These are phyloP conservation scores for Drosophila crucigera DNA, from an alignment of 2,888 invertebrate species.

Conservation along the genomic window DNA sequence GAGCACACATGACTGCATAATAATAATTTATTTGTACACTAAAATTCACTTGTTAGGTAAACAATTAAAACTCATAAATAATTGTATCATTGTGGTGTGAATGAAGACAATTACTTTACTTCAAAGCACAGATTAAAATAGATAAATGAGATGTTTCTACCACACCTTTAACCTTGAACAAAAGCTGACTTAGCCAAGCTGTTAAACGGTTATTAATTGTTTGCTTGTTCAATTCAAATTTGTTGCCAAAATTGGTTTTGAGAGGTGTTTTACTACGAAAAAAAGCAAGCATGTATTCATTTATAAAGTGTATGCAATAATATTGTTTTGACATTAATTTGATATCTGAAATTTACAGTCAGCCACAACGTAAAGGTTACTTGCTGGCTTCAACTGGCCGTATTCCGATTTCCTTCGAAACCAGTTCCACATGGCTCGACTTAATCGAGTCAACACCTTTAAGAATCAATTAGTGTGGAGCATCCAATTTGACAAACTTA, in stretches of 20 bases:
- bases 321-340: background rate
- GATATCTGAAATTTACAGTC: background rate
- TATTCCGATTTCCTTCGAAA: slow-evolving; percentile 46
- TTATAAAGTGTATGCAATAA: background rate
- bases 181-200: background rate
- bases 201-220: background rate
- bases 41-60: background rate
- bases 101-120: too few species aligned
- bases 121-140: background rate
- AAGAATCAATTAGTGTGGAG: slow-evolving; percentile 74
- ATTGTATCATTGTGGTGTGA: background rate
- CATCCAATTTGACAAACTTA: slow-evolving; percentile 49
- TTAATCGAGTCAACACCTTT: slow-evolving; percentile 46
- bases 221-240: background rate
- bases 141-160: background rate
- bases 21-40: background rate
- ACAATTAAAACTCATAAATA: background rate
- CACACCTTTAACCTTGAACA: background rate
- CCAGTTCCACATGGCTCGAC: slow-evolving; percentile 32
- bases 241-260: background rate
- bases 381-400: background rate
- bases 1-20: background rate
- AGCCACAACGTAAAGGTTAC: slow-evolving; percentile 10
- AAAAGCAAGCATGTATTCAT: background rate
- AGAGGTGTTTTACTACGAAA: background rate